Base-by-base conservation (phyloP, 1,140 invertebrate genomes). In the Trissolcus basalis region DNA sequence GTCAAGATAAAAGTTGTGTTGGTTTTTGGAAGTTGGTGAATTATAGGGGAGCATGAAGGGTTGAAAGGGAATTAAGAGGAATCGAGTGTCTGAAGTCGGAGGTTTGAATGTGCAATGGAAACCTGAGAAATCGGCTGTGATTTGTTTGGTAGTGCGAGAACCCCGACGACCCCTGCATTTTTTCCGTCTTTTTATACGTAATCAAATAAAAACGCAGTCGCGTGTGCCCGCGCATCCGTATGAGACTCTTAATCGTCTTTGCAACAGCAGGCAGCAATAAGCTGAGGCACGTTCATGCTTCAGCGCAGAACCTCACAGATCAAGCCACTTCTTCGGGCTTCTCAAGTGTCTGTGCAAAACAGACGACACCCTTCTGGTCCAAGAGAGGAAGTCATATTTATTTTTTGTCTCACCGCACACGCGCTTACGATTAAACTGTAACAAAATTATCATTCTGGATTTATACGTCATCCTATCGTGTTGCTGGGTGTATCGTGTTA, bases 141-240 rank as follows among this genome's bases (percentile, higher is more conserved):
- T 27, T 27, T n/a, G n/a, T n/a, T n/a, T n/a, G n/a, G n/a, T n/a
- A n/a, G n/a, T n/a, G n/a, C n/a, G n/a, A n/a, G n/a, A n/a, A n/a
- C n/a, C n/a, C n/a, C n/a, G n/a, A n/a, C n/a, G n/a, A n/a, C n/a
- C 19, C 19, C 19, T 6, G 19, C 2, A 27, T 27, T 3, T 27
- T 3, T 1, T 27, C 2, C 2, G 2, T 27, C 6, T 27, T 58
- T 58, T 43, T 58, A 59, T 68, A 14, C 11, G 19, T 70, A 71
- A 67, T 60, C 54, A 67, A 70, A 65, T 76, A 60, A 76, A 27
- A 67, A 68, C 59, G 43, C 44, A 70, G 47, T 69, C 45, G 78
- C 74, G 80, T 80, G 77, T 84, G 82, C 79, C 77, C 73, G 71
- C 68, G 80, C 82, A 83, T 84, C 59, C 56, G 58, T 80, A 83